These are phyloP conservation scores for Oophaga sylvatica DNA, from an alignment of 2,797 vertebrate genomes.

Conservation along the genomic window DNA sequence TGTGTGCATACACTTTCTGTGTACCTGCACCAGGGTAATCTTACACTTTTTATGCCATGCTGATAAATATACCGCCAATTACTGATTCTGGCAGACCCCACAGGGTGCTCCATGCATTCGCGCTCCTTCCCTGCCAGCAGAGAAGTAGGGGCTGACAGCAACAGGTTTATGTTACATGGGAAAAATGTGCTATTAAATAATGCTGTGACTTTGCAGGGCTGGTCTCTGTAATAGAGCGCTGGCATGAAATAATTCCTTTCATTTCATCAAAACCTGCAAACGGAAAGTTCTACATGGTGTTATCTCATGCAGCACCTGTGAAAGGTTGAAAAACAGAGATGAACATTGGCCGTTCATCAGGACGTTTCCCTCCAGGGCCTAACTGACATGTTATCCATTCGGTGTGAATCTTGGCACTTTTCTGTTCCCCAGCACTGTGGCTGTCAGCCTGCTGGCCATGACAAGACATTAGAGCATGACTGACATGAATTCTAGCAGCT, in stretches of 20 bases:
- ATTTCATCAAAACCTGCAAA: neutral
- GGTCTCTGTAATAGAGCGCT: no score
- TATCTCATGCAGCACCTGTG: neutral
- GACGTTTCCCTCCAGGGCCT: neutral
- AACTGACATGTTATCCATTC: neutral
- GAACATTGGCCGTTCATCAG: neutral
- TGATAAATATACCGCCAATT: neutral
- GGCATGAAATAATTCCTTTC: neutral
- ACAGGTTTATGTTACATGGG: neutral
- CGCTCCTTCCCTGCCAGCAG: neutral
- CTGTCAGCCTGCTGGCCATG: neutral
- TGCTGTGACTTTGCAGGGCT: neutral
- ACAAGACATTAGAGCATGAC: neutral
- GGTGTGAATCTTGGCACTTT: neutral
- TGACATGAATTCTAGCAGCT: neutral
- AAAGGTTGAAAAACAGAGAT: neutral
- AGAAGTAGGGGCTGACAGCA: neutral
- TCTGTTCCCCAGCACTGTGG: neutral
- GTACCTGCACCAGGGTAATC: neutral
- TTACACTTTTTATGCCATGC: neutral
- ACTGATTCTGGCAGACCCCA: neutral
- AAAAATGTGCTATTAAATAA: neutral
- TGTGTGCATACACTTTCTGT: neutral
- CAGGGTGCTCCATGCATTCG: neutral
- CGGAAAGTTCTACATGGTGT: neutral